Conservation (phyloP, 2,888 invertebrate species). For the Heliconius ethilla region DNA sequence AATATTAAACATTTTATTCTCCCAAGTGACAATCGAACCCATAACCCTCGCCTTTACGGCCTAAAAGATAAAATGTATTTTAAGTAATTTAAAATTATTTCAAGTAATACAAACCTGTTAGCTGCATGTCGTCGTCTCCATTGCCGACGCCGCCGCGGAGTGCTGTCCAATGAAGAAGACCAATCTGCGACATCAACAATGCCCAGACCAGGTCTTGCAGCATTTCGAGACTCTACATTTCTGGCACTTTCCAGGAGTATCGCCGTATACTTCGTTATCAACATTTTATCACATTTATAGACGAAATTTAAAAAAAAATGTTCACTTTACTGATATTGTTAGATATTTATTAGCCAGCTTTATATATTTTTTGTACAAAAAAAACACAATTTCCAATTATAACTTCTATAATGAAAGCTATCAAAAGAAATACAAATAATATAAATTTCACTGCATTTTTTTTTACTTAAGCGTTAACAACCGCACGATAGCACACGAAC, state of each 20-base stretch:
- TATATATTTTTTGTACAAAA: neutral
- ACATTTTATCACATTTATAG: conserved; percentile 70
- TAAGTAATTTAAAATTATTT: no score
- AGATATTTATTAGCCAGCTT: neutral
- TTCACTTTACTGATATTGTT: conserved; percentile 10
- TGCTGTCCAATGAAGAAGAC: conserved; percentile 67
- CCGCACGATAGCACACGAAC: conserved; percentile 55
- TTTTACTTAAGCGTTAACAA: conserved; percentile 32
- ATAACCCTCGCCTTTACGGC: no score
- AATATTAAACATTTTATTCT: no score
- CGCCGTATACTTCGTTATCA: conserved; percentile 87
- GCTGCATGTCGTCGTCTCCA: conserved; percentile 64
- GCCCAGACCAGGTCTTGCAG: conserved; percentile 52
- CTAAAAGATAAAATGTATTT: neutral
- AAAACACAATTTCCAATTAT: no score
- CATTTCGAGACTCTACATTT: conserved; percentile 70
- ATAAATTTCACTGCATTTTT: conserved; percentile 1
- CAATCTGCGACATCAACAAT: conserved; percentile 47
- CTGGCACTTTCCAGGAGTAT: conserved; percentile 85
- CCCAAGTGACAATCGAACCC: no score
- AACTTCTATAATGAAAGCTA: neutral
- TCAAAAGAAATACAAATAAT: neutral
- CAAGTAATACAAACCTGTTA: conserved; percentile 61
- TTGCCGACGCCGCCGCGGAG: conserved; percentile 58
- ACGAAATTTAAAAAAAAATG: conserved; percentile 24